phyloP scores from a whole-genome alignment of 2,113 vertebrate species.

The Ondatra zibethicus region DNA sequence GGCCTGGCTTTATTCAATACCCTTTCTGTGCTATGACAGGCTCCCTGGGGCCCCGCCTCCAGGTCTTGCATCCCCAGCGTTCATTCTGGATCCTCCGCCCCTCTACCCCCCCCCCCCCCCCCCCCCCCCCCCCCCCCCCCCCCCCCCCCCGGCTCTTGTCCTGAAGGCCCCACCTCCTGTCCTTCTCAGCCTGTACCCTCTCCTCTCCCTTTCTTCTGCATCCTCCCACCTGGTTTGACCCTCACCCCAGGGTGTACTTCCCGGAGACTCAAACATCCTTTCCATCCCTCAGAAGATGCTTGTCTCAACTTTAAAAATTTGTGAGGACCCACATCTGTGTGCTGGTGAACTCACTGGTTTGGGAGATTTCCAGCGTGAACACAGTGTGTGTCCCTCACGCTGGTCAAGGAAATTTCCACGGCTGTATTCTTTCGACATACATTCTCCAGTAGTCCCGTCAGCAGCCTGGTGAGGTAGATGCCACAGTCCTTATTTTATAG shows the following conservation, averaged over 20 bases:
- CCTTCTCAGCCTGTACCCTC: neutral
- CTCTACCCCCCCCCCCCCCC: fast-evolving
- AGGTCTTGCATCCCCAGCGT: neutral
- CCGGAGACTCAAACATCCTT: neutral
- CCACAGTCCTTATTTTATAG: neutral
- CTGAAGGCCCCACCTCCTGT: neutral
- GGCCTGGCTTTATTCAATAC: neutral
- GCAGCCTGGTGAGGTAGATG: neutral
- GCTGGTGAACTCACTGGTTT: neutral
- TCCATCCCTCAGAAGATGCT: neutral
- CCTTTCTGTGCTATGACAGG: neutral
- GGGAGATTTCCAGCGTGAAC: neutral
- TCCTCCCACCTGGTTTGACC: neutral
- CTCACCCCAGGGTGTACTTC: neutral
- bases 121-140: too few species aligned
- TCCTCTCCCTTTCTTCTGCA: neutral
- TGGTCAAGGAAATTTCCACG: neutral
- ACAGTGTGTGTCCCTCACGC: neutral
- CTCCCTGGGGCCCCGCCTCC: neutral
- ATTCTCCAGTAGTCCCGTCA: neutral
- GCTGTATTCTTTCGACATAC: neutral
- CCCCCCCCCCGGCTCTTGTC: neutral
- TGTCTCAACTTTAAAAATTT: slow-evolving; percentile 42
- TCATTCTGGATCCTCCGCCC: neutral
- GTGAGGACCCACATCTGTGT: neutral